Base-by-base conservation (phyloP, 92 coral and sea anemone genomes). In the Siderastrea siderea region DNA sequence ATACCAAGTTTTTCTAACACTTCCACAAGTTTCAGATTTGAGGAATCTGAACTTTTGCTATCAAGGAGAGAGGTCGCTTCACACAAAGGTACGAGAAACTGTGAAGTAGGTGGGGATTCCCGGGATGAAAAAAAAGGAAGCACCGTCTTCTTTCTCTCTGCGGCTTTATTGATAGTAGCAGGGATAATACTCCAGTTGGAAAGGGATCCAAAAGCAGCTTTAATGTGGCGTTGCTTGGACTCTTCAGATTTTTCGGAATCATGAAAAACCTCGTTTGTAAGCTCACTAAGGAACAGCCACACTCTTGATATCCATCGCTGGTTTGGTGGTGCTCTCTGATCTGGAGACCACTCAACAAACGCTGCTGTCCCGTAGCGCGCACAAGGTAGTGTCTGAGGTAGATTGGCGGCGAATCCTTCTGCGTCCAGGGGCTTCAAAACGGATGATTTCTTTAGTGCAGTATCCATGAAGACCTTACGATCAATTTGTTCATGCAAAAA, bases 141-240 rank as follows among this genome's bases (percentile, higher is more conserved):
- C 14, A 67, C 5, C 5, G 46, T 3, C 0, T 1, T 49, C 6
- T 11, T 11, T 10, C n/a, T 3, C 6, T 26, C 1, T 47, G 3
- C 16, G 3, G 2, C 2, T 46, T 16, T 17, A 16, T 66, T 44
- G 13, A 87, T 82, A 6, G 78, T 74, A 14, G 84, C 95, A 3
- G 98, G 95, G 10, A 94, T 43, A 72, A 94, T 85, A 68, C 95
- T 84, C 95, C 95, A 94, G 67, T 90, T 77, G 8, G 16, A 47
- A 2, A 94, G 83, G 3, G 94, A 88, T 6, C 59, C 49, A 38
- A 94, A 78, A 9, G 79, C 75, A 7, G 53, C 88, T 46, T 58
- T 11, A 1, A 88, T 65, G 15, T 87, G 43, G 1, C 19, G 38
- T 60, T 15, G 47, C 91, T 80, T 89, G n/a, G 59, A 79, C 47